Evolutionary conservation across 2,888 invertebrate species (phyloP), one percentile per base, ranked within the genome.

Genomic region (Habroteleia sp.): DNA sequence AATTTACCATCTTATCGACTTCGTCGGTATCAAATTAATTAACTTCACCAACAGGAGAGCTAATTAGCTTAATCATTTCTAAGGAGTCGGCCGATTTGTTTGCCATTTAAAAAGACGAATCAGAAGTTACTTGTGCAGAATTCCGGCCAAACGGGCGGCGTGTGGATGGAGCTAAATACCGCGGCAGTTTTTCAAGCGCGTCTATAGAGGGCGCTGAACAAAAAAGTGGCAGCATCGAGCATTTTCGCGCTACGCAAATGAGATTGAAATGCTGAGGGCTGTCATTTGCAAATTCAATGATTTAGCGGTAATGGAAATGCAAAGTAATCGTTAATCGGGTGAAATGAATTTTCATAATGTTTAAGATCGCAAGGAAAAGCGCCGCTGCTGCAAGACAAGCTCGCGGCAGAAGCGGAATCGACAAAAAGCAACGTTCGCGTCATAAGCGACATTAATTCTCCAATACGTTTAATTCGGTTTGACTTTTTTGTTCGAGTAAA

Each of bases 201-300:
- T 44, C 42, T 42, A 33, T 20, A 11, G 11, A 37, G 3, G 13
- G 6, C 7, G 1, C 8, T 6, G 10, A 39, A 56, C 58, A 27
- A 10, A 41, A 20, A 35, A 44, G 27, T 27, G 4, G 17, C 23
- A 27, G 25, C 46, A 46, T 14, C 16, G 46, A 60, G 60, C 14
- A 50, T 66, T 39, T 68, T 74, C 62, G 29, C 66, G 65, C 44
- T 48, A 74, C 48, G 74, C 50, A 74, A 74, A 66, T 66, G 66
- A 62, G 54, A 74, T 66, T 65, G 58, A 65, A 73, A 73, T 29
- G 46, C 52, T 48, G 60, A 65, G 66, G 27, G 42, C 50, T 63
- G 65, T 52, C 58, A 29, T 39, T 73, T 73, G 65, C 56, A 65
- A 65, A 58, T 63, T 48, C 41, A 48, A 48, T 50, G 50, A 35